Evolutionary conservation across 2,888 invertebrate genomes (phyloP).

Genomic region (Serrognathus titanus): DNA sequence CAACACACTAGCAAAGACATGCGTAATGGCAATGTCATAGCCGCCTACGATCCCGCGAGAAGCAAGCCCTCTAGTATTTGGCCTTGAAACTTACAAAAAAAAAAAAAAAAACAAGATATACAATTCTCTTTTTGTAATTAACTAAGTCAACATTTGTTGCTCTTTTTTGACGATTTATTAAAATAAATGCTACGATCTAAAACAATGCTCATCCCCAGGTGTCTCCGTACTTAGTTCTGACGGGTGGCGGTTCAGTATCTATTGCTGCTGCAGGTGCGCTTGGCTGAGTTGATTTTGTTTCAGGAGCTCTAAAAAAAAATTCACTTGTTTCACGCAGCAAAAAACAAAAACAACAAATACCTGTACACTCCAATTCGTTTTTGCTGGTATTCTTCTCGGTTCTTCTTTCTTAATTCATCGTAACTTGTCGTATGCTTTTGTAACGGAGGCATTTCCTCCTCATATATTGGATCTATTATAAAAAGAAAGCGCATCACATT

Average conservation of each 20-base stretch:
- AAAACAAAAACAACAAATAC: slow-evolving; percentile 19
- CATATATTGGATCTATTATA: slow-evolving; percentile 42
- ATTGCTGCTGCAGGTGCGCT: neutral
- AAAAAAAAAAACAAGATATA: no score
- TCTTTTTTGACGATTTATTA: no score
- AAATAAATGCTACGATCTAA: no score
- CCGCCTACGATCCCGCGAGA: no score
- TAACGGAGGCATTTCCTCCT: slow-evolving; percentile 52
- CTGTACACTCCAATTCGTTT: slow-evolving; percentile 37
- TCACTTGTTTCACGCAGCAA: neutral
- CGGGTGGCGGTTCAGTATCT: slow-evolving; percentile 10
- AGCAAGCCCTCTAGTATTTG: no score
- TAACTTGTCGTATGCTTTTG: slow-evolving; percentile 57
- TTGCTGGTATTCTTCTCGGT: slow-evolving; percentile 61
- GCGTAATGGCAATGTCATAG: no score
- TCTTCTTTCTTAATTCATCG: slow-evolving; percentile 68
- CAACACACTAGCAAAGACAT: no score
- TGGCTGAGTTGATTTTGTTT: slow-evolving; percentile 1
- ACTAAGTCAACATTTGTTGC: no score
- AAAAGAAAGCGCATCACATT: neutral
- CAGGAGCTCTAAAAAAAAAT: slow-evolving; percentile 5
- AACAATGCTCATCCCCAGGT: slow-evolving; percentile 1
- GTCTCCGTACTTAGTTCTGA: slow-evolving; percentile 25
- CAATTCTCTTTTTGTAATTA: no score
- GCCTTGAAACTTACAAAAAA: no score